Base-by-base conservation (phyloP, 2,113 vertebrate genomes). In the Nerophis lumbriciformis region DNA sequence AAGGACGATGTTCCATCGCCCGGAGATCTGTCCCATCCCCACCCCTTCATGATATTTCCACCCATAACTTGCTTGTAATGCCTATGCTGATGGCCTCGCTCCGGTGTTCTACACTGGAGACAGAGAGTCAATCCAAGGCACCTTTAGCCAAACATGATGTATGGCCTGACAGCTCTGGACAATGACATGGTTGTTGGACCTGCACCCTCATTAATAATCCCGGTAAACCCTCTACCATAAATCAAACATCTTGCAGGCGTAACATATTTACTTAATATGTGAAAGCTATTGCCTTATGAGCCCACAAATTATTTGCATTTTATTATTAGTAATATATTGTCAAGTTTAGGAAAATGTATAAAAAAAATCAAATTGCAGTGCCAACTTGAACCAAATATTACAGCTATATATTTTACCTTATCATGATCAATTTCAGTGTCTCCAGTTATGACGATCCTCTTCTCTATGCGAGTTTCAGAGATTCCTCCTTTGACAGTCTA, bases 401-500 rank as follows among this genome's bases (percentile, higher is more conserved):
- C n/a, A n/a, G 39, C 6, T 42, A 16, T 8, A 12, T 4, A 4
- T 60, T 59, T 69, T 55, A 36, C 97, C 94, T 99, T 95, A 85
- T 99, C 96, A 0, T 99, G 97, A 85, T 99, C 97, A 56, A 99
- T 93, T 73, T 98, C 95, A 1, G 91, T 90, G 81, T 98, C 97
- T 72, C 97, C 97, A 5, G 95, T 98, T 82, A 99, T 99, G 75
- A 99, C 94, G 55, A 99, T 99, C 84, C 95, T 92, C 86, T 99
- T 99, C 71, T 99, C 97, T 70, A 99, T 99, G 64, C 97, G 88
- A 0, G 97, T 99, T 88, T 99, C 97, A 14, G 97, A 99, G 75
- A 98, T 94, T 16, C 96, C 97, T 71, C 95, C 97, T 90, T 98
- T 99, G 61, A 99, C 94, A 61, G 94, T 99, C 97, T 99, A 49